A percentile compares a stretch with the other conserved stretches of the same genome.
Evolutionary conservation across 2,797 vertebrate genomes (phyloP).

Genomic region (Notolepis coatsorum): DNA sequence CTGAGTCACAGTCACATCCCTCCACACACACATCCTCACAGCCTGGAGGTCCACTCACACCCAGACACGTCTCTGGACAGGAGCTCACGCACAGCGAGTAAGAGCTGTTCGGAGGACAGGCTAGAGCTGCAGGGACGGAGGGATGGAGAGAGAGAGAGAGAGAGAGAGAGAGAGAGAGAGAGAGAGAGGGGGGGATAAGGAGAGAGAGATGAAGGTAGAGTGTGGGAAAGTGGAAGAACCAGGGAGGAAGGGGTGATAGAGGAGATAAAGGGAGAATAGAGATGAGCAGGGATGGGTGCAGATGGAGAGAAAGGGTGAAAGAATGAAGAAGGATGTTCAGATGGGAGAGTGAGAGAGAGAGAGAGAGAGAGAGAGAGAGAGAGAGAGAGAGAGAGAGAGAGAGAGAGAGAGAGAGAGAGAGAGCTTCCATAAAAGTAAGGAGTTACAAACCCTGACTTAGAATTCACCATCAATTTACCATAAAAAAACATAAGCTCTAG

Average conservation of each 20-base stretch:
- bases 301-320: neutral
- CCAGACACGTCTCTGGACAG: constrained; percentile 82
- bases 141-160: neutral
- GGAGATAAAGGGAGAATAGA: neutral
- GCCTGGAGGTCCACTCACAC: constrained; percentile 49
- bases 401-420: neutral
- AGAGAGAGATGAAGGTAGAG: neutral
- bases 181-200: neutral
- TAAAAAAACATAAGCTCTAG: no score
- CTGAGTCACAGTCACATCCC: constrained; percentile 81
- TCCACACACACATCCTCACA: constrained; percentile 81
- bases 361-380: no score
- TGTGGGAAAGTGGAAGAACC: neutral
- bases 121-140: constrained; percentile 69
- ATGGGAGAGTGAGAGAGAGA: neutral
- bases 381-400: neutral
- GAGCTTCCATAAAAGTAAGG: no score
- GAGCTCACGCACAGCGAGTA: constrained; percentile 81
- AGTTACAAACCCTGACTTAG: no score
- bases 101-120: constrained; percentile 82
- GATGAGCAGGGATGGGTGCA: no score
- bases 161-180: no score
- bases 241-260: neutral
- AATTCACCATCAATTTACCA: no score
- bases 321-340: neutral